Conservation (phyloP, 30 jellyfish, hydroid and myxozoan genomes). For the Turritopsis dohrnii region DNA sequence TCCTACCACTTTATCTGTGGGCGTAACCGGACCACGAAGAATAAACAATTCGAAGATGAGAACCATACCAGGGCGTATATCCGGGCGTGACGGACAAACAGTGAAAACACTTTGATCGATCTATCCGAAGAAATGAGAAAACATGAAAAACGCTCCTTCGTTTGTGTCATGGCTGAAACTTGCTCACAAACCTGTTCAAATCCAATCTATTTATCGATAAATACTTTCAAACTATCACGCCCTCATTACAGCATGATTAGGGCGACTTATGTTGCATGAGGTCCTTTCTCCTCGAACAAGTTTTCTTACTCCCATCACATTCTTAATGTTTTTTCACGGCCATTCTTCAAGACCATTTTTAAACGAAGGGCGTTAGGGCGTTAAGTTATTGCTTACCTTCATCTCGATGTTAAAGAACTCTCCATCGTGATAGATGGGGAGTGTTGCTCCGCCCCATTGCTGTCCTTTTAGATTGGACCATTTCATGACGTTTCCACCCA, state of each 20-base stretch:
- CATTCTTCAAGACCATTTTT: no score
- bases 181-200: no score
- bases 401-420: conserved; percentile 76
- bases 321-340: no score
- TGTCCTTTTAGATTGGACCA: conserved; percentile 93
- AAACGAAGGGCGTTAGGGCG: not conserved
- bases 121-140: conserved; percentile 20
- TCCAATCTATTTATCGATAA: no score
- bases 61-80: conserved; percentile 92
- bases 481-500: conserved; percentile 93
- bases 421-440: conserved; percentile 80
- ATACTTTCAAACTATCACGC: no score
- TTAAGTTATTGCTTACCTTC: conserved; percentile 46
- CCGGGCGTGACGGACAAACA: conserved; percentile 94
- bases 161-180: no score
- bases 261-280: not conserved
- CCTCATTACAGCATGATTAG: no score
- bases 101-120: conserved; percentile 90
- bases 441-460: conserved; percentile 96
- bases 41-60: conserved; percentile 69
- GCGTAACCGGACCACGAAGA: conserved; percentile 87
- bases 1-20: conserved; percentile 88
- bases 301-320: no score
- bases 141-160: not conserved
- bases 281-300: no score